Evolutionary conservation across 2,888 invertebrate species (phyloP), one percentile per base, ranked within the genome.

Genomic region (Aphodius sticticus): DNA sequence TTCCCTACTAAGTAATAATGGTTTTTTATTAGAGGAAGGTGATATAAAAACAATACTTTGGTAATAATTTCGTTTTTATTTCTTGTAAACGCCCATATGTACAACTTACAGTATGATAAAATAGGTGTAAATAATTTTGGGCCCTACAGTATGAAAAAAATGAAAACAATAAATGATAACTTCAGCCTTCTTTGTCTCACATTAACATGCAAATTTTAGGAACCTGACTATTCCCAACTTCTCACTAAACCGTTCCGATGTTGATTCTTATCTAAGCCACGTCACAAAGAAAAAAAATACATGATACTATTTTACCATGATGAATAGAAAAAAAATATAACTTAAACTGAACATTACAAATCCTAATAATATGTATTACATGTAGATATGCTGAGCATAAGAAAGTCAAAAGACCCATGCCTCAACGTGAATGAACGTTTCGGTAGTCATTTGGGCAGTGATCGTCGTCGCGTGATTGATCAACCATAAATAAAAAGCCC

Each of bases 31-130:
- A 53, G 12, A 12, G 53, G 7, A 9, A 53, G 7, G 53, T 7
- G 12, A 53, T 53, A 53, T 9, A 53, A 53, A 5, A 53, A 7
- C 4, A 53, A 53, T 53, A 53, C 53, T 53, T 53, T 53, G 53
- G 53, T 53, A 53, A 53, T 53, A 53, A 53, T 53, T 53, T 53
- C 12, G 53, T 53, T 53, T 53, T 78, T 37, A 72, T 79, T 79
- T 79, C 76, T 72, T 79, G 69, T 77, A 74, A 79, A 79, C 79
- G 79, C 79, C 79, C 79, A 77, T 79, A 79, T 79, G 74, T 79
- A 79, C 79, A 79, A 70, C 76, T 79, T 77, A 79, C 77, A 76
- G 76, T 72, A 79, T 77, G 77, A 77, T 77, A 79, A 79, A 79
- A 79, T 79, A 79, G 72, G 53, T 53, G 53, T 74, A 69, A 76